Base-by-base conservation (phyloP, 2,888 invertebrate species). In the Coenonympha arcania region DNA sequence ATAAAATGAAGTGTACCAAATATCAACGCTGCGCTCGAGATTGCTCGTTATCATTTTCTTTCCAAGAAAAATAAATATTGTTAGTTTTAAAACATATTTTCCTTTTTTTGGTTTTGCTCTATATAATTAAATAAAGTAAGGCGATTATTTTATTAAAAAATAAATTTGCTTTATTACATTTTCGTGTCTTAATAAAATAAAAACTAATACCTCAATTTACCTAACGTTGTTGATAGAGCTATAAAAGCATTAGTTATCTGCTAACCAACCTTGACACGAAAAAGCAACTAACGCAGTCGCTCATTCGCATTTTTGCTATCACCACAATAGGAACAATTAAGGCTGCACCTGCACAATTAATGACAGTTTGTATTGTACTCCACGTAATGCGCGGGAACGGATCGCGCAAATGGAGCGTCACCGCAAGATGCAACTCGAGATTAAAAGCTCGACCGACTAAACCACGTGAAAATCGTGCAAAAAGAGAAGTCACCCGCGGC, bases 401-500 rank as follows among this genome's bases (percentile, higher is more conserved):
- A 58, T 51, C 52, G 50, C 48, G 72, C 76, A 78, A 80, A 81
- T 80, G 76, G 74, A 77, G 74, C 73, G 71, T 71, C 71, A 69
- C 73, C 65, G 68, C 69, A 77, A 83, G 82, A 83, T 82, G 80
- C 82, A 77, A 76, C 68, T 69, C 69, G 72, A 82, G 83, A 85
- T 85, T 84, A 85, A 86, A 86, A 84, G 83, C 83, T 78, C 72
- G 74, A 75, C 73, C 79, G 82, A 75, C 78, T 80, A 79, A 85
- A 84, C 85, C 85, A 85, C 83, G 83, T 83, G 85, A 84, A 86
- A 84, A 85, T 84, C 82, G 83, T 63, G 76, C 85, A 85, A 85
- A 86, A 84, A 86, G 82, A 82, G 74, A 83, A 85, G 82, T 85
- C 80, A 83, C 83, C 83, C 83, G 80, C 84, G 83, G 85, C 85